Evolutionary conservation across 2,797 vertebrate genomes (phyloP).

Genomic region (Siniperca scherzeri): DNA sequence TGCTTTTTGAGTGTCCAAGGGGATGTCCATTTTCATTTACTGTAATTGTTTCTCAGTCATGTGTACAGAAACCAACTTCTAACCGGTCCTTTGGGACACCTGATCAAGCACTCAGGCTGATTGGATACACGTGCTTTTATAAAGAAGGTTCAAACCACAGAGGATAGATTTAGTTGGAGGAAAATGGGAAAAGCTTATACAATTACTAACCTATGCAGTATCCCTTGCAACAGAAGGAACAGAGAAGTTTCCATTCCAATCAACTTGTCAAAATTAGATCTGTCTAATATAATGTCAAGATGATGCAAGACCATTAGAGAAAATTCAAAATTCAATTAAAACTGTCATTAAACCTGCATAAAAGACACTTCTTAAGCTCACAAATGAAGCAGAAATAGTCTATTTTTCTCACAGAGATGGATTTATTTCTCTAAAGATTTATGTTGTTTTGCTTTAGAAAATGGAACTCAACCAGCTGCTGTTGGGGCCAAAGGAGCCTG

Average conservation of each 20-base stretch:
- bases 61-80: constrained; percentile 57
- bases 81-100: constrained; percentile 51
- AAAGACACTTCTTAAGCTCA: background rate
- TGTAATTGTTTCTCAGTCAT: constrained; percentile 69
- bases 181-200: constrained; percentile 41
- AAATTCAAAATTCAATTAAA: background rate
- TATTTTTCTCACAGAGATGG: background rate
- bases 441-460: background rate
- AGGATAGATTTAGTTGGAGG: constrained; percentile 34
- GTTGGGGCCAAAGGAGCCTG: background rate
- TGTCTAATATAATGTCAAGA: constrained; percentile 11
- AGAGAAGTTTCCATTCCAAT: background rate
- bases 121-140: constrained; percentile 38
- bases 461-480: background rate
- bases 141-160: constrained; percentile 21
- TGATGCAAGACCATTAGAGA: constrained; percentile 5
- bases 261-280: constrained; percentile 14
- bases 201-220: constrained; percentile 25
- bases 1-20: constrained; percentile 55
- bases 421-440: background rate
- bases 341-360: background rate
- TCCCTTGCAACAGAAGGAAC: background rate
- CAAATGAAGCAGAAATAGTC: background rate
- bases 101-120: constrained; percentile 54
- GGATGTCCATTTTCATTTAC: constrained; percentile 68